Percentiles rank a stretch among this genome's conserved stretches.
These are phyloP conservation scores for Dasyurus viverrinus DNA, from an alignment of 2,113 vertebrate genomes.

Conservation along the genomic window DNA sequence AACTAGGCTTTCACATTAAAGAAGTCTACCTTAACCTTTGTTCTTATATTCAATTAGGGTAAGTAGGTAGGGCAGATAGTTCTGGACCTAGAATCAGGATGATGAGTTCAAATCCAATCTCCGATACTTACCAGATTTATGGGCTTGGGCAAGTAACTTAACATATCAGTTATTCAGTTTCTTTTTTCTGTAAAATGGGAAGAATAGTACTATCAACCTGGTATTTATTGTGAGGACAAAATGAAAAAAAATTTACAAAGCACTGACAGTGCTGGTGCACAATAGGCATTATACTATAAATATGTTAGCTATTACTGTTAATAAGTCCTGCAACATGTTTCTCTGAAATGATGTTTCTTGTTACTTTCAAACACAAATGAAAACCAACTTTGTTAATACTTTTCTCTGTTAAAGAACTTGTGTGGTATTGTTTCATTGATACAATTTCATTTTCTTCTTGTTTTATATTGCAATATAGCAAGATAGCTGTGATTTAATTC, in stretches of 20 bases:
- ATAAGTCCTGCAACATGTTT: background rate
- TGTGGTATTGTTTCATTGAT: background rate
- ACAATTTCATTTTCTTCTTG: background rate
- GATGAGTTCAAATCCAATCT: background rate
- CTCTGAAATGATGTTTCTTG: background rate
- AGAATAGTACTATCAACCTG: background rate
- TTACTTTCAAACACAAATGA: background rate
- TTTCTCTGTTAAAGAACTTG: background rate
- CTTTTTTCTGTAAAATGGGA: background rate
- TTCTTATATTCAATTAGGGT: background rate
- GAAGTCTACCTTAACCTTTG: background rate
- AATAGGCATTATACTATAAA: background rate
- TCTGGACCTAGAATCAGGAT: background rate
- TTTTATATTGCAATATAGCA: background rate
- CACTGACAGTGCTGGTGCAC: background rate
- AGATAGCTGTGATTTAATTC: background rate
- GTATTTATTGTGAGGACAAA: background rate
- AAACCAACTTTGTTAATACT: background rate
- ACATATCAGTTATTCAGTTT: background rate
- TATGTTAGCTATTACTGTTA: background rate
- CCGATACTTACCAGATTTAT: background rate
- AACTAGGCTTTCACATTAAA: background rate
- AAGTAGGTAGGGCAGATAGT: background rate
- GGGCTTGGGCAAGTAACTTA: background rate
- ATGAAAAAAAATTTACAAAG: background rate